Conservation (phyloP, 1,140 invertebrate species). For the Coptotermes formosanus region DNA sequence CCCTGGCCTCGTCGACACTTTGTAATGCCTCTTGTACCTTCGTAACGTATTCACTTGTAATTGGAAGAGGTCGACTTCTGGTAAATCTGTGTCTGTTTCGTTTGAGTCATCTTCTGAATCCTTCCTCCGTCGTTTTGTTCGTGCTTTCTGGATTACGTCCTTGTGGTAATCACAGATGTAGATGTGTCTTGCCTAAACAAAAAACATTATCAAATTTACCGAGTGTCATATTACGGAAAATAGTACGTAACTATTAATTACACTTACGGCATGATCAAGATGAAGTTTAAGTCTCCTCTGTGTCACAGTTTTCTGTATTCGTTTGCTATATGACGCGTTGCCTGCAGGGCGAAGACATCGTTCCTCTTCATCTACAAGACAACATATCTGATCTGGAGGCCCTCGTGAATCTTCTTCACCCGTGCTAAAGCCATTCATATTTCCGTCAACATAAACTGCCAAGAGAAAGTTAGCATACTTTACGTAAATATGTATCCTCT, state of each 20-base stretch:
- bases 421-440: constrained; percentile 83
- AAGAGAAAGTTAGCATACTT: not conserved
- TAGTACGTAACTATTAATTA: not conserved
- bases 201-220: not conserved
- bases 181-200: constrained; percentile 79
- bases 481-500: not conserved
- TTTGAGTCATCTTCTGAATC: constrained; percentile 92
- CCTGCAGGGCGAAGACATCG: constrained; percentile 84
- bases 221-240: not conserved
- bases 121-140: constrained; percentile 80
- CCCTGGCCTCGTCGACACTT: constrained; percentile 84
- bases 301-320: constrained; percentile 94
- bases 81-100: constrained; percentile 81
- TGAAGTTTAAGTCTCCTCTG: constrained; percentile 87
- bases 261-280: constrained; percentile 76
- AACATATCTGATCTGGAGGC: constrained; percentile 86
- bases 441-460: not conserved
- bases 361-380: constrained; percentile 85
- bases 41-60: constrained; percentile 90
- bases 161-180: constrained; percentile 98
- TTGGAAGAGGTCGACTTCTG: constrained; percentile 90
- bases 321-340: constrained; percentile 95
- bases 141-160: constrained; percentile 88
- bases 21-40: constrained; percentile 91
- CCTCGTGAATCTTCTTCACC: constrained; percentile 85